A percentile compares a stretch with the other conserved stretches of the same genome.
Evolutionary conservation across 2,888 invertebrate species (phyloP).

Genomic region (Tanypteryx hageni): DNA sequence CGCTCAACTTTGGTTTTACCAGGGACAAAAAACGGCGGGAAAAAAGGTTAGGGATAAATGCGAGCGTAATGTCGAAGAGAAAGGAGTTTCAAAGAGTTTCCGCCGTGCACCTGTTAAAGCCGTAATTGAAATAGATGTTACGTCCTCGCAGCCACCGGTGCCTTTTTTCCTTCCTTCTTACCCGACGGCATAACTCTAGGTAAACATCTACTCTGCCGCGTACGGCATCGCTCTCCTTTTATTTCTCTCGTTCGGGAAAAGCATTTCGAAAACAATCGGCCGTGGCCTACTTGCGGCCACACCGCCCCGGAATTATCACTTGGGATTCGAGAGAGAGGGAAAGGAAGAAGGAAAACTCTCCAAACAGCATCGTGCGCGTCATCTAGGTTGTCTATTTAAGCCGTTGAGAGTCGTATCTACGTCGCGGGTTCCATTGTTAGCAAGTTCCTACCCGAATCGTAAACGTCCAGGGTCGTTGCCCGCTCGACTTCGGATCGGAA

Average conservation of each 20-base stretch:
- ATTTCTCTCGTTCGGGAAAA: constrained; percentile 1
- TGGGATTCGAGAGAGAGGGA: neutral
- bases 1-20: no score
- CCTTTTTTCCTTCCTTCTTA: no score
- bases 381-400: neutral
- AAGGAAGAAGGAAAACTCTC: neutral
- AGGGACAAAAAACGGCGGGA: no score
- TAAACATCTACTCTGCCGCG: constrained; percentile 20
- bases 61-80: neutral
- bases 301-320: neutral
- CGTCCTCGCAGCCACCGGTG: no score
- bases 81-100: neutral
- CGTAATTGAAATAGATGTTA: constrained; percentile 32
- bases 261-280: constrained; percentile 14
- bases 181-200: neutral
- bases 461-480: neutral
- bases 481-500: neutral
- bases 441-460: neutral
- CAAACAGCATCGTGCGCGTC: neutral
- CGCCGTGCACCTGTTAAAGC: neutral
- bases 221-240: neutral
- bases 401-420: neutral
- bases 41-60: no score
- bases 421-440: neutral
- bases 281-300: neutral